These are phyloP conservation scores for Conus ventricosus DNA, from an alignment of 1,140 invertebrate genomes.

Conservation along the genomic window DNA sequence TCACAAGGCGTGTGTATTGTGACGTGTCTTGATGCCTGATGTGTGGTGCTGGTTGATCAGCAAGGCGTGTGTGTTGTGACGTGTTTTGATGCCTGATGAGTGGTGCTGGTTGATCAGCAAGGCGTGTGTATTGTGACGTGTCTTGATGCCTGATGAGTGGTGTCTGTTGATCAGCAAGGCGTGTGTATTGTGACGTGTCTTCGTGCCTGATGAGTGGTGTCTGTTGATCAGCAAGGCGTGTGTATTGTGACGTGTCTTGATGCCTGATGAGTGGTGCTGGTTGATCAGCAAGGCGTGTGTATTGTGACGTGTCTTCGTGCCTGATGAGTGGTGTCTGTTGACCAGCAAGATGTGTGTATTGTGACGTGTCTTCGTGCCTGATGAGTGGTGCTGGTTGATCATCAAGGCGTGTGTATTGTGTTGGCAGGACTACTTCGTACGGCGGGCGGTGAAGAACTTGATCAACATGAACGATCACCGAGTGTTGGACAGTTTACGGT, in stretches of 20 bases:
- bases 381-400: too few relatives aligned
- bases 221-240: too few relatives aligned
- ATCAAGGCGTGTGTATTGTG: neutral
- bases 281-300: too few relatives aligned
- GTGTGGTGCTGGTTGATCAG: too few relatives aligned
- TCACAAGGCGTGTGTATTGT: neutral
- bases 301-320: neutral
- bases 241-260: neutral
- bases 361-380: neutral
- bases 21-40: neutral
- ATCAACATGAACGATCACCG: slow-evolving; percentile 43
- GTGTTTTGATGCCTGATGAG: too few relatives aligned
- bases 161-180: too few relatives aligned
- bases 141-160: too few relatives aligned
- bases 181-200: neutral
- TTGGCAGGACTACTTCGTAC: slow-evolving; percentile 41
- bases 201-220: too few relatives aligned
- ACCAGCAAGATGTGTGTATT: neutral
- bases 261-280: too few relatives aligned
- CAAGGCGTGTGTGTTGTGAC: neutral
- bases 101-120: too few relatives aligned
- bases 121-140: neutral
- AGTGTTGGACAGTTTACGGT: slow-evolving; percentile 43
- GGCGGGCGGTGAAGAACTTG: slow-evolving; percentile 40
- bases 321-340: too few relatives aligned